Evolutionary conservation across 2,888 invertebrate genomes (phyloP), one percentile per base, ranked within the genome.

Genomic region (Geophilus truncorum): DNA sequence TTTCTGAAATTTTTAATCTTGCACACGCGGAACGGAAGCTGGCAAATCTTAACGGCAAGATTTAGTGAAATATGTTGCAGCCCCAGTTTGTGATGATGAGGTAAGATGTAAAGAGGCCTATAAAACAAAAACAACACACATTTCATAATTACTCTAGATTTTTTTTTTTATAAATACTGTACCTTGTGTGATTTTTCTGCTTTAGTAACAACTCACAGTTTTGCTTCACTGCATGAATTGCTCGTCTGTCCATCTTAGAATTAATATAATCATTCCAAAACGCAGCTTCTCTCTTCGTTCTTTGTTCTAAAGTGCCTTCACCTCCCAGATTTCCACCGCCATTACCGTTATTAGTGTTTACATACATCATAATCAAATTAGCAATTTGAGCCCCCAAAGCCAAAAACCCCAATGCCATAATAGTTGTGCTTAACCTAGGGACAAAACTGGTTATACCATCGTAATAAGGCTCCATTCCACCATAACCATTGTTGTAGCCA

Each of bases 371-470:
- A n/a, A 77, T 77, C 18, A 77, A 77, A 34, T 12, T 21, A 0
- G 21, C 18, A 1, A 77, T 21, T 32, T 77, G 77, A 12, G 77
- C 77, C 12, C 77, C 77, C 32, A 77, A 77, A 30, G 77, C 77
- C 23, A 77, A 32, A 77, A 77, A 77, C 7, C 77, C 77, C 23
- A 77, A 77, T n/a, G 77, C 77, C 32, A 77, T 32, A 5, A 77
- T 32, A 4, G 77, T 36, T 21, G 77, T 77, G 18, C 77, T 36
- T 34, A 77, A 77, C 34, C 23, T 77, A 21, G 77, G 77, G 5
- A 18, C 32, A 23, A 21, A 77, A 28, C 23, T 7, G 4, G n/a
- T n/a, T n/a, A n/a, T n/a, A n/a, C 15, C 32, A 21, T 34, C 36
- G 15, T 18, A 21, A 15, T 75, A 75, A 21, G 18, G 6, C 21